A percentile compares a stretch with the other conserved stretches of the same genome.
phyloP scores from a whole-genome alignment of 53 echinoderm and acorn worm genomes.

The Crossaster papposus region DNA sequence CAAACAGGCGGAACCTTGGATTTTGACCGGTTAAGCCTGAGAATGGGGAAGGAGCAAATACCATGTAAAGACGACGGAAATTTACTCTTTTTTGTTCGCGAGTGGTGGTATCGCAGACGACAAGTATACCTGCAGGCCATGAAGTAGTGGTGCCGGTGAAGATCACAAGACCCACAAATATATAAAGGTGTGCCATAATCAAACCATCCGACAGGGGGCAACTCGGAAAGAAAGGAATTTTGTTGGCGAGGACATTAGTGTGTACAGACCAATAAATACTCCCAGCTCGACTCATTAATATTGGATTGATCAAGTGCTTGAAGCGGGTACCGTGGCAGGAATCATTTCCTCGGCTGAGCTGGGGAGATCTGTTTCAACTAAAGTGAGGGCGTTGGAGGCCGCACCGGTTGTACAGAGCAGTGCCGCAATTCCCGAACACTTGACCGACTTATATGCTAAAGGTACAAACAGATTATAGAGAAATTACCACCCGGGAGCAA shows the following conservation, averaged over 20 bases:
- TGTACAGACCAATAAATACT: background rate
- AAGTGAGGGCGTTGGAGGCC: background rate
- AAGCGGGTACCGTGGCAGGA: conserved; percentile 23
- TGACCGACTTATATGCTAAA: background rate
- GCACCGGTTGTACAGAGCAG: too few relatives aligned
- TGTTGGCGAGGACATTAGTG: conserved; percentile 49
- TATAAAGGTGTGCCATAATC: conserved; percentile 2
- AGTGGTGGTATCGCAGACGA: conserved; percentile 22
- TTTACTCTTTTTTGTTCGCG: conserved; percentile 7
- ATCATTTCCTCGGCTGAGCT: conserved; percentile 18
- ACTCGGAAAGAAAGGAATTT: conserved; percentile 11
- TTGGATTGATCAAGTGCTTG: conserved; percentile 1
- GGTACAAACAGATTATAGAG: background rate
- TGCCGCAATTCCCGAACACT: background rate
- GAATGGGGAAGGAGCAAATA: conserved; percentile 25
- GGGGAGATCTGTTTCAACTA: background rate
- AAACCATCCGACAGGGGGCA: conserved; percentile 12
- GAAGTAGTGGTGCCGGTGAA: conserved; percentile 39
- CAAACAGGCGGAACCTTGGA: conserved; percentile 34
- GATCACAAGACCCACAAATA: background rate
- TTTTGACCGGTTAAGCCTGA: conserved; percentile 10
- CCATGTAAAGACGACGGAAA: background rate
- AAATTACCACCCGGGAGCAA: background rate
- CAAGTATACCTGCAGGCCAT: conserved; percentile 44
- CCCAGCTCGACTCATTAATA: conserved; percentile 45